Conservation (phyloP, 2,888 invertebrate species). For the Polydrusus cervinus region DNA sequence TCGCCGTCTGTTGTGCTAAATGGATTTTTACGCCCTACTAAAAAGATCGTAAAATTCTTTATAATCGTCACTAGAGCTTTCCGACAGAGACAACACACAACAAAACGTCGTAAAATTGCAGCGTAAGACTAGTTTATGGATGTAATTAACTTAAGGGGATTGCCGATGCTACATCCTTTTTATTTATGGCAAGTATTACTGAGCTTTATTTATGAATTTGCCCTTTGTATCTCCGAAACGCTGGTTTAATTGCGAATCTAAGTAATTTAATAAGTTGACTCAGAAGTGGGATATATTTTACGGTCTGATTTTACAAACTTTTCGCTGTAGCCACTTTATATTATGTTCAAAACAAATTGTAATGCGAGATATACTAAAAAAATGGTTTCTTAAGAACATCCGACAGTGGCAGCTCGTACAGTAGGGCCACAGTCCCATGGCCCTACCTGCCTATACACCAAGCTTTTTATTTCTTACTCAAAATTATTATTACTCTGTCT, state of each 20-base stretch:
- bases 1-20: slow-evolving; percentile 25
- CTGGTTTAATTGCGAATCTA: not conserved
- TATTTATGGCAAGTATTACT: slow-evolving; percentile 45
- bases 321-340: no score
- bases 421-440: no score
- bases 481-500: no score
- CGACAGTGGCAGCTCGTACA: no score
- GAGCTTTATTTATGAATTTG: slow-evolving; percentile 28
- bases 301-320: no score
- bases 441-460: no score
- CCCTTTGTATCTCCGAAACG: not conserved
- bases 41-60: slow-evolving; percentile 51
- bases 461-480: no score
- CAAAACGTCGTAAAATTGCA: slow-evolving; percentile 53
- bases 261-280: not conserved
- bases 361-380: no score
- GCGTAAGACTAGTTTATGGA: slow-evolving; percentile 51
- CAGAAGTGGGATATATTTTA: no score
- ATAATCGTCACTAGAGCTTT: slow-evolving; percentile 49
- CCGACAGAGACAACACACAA: slow-evolving; percentile 45
- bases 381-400: no score
- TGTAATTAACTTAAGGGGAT: slow-evolving; percentile 54
- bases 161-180: slow-evolving; percentile 47
- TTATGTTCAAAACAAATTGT: no score
- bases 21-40: slow-evolving; percentile 43